Percentiles rank a stretch among this genome's conserved stretches.
These are phyloP conservation scores for Panulirus ornatus DNA, from an alignment of 1,140 invertebrate species.

Conservation along the genomic window DNA sequence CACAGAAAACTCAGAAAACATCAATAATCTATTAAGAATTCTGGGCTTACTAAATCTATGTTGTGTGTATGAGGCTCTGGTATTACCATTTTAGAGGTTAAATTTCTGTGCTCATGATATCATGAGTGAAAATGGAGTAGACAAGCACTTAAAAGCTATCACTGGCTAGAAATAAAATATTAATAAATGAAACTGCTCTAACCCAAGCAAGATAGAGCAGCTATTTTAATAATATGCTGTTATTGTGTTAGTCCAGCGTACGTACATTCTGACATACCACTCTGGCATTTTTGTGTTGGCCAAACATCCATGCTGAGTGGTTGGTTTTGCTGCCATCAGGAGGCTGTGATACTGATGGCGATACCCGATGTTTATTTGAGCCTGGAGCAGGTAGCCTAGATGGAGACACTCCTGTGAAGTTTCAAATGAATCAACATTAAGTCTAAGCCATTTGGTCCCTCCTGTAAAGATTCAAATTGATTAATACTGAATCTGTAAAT, in stretches of 20 bases:
- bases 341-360: constrained; percentile 8
- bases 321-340: not conserved
- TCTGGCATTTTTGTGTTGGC: constrained; percentile 82
- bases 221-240: constrained; percentile 15
- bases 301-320: constrained; percentile 81
- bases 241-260: constrained; percentile 64
- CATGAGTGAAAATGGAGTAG: not conserved
- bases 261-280: constrained; percentile 78
- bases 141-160: not conserved
- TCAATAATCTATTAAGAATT: too few relatives aligned
- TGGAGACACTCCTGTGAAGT: not conserved
- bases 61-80: too few relatives aligned
- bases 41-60: too few relatives aligned
- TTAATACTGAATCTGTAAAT: too few relatives aligned
- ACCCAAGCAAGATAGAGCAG: not conserved
- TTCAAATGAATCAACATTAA: not conserved
- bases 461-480: too few relatives aligned
- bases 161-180: not conserved
- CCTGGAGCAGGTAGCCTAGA: constrained; percentile 54
- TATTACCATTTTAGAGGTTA: too few relatives aligned
- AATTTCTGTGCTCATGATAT: not conserved
- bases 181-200: not conserved
- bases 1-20: too few relatives aligned
- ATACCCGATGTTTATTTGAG: constrained; percentile 33
- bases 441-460: too few relatives aligned